Evolutionary conservation across 2,888 invertebrate genomes (phyloP), one percentile per base, ranked within the genome.

Genomic region (Panzeria rudis): DNA sequence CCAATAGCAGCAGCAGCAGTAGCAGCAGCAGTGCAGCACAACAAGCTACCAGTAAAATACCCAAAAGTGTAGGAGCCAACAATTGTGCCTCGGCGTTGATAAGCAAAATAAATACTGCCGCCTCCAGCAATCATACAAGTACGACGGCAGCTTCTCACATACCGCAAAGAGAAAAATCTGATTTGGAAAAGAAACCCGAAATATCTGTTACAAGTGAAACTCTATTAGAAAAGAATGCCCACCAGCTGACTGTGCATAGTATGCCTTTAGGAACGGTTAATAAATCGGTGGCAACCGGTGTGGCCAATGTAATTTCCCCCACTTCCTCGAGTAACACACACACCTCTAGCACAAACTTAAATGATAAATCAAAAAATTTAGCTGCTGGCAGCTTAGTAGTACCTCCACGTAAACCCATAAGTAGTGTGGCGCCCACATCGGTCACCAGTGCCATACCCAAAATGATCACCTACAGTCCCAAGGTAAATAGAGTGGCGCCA

Each of bases 401-500:
- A 89, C 92, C 93, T 88, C 92, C 93, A 88, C 95, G 97, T 94
- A 97, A 97, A 92, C 97, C 97, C 85, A 95, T 97, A 87, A 97
- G 97, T 92, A 97, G 97, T 93, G 97, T 97, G 86, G 97, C 97
- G 87, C 97, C 97, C 86, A 96, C 95, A 86, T 95, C 95, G 72
- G 94, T 96, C 89, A 89, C 89, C 80, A 94, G 89, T 81, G 87
- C 89, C 32, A 88, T 92, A 88, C 91, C 92, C 78, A 93, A 93
- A 89, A 92, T 92, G 88, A 91, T 92, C 15, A 91, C 92, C 54
- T 92, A 92, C 86, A 92, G 87, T 83, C 92, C 92, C 86, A 94
- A 90, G 92, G 94, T 93, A 89, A 93, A 91, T 90, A 93, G 90
- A 89, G 94, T 92, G 84, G 93, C 91, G 88, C 93, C 92, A 32